phyloP scores from a whole-genome alignment of 2,888 invertebrate genomes.

The Pristionchus mayeri region DNA sequence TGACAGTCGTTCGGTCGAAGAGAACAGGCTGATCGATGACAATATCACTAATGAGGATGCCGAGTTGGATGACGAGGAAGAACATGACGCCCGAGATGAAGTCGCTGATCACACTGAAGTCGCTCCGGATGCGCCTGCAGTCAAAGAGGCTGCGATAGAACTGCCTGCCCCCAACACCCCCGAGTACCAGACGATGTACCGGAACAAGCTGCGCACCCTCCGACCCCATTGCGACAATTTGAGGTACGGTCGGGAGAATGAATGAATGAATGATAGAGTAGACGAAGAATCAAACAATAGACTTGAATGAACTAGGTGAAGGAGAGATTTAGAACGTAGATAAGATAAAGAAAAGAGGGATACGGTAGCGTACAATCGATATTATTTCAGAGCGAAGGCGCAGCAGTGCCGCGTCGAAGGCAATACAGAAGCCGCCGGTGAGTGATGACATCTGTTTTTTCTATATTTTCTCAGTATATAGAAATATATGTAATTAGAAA shows the following conservation, averaged over 20 bases:
- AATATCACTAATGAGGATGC: too few species aligned
- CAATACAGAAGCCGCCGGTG: background rate
- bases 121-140: background rate
- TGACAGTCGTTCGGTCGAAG: too few species aligned
- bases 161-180: background rate
- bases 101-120: too few species aligned
- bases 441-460: background rate
- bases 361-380: background rate
- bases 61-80: too few species aligned
- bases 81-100: too few species aligned
- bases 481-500: background rate
- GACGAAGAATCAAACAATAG: background rate
- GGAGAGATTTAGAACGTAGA: background rate
- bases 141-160: too few species aligned
- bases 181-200: slow-evolving; percentile 54
- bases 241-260: slow-evolving; percentile 36
- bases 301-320: background rate
- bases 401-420: slow-evolving; percentile 34
- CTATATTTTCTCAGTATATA: background rate
- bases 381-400: slow-evolving; percentile 55
- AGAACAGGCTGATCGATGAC: too few species aligned
- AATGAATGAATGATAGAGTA: background rate
- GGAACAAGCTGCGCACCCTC: slow-evolving; percentile 56
- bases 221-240: slow-evolving; percentile 58
- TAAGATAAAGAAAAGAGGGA: background rate